Conservation (phyloP, 2,888 invertebrate genomes). For the Athalia rosae region DNA sequence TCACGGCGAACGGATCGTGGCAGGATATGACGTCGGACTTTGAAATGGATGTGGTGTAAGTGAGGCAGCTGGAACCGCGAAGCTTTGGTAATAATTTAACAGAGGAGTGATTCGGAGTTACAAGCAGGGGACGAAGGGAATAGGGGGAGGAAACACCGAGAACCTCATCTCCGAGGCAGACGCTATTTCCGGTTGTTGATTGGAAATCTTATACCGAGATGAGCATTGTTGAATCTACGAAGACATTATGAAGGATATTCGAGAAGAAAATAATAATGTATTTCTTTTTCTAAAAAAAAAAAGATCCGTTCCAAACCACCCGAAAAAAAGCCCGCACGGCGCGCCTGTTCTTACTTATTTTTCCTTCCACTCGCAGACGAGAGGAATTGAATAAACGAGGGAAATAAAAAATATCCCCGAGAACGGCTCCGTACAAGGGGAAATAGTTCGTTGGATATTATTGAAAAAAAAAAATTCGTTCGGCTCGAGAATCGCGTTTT, state of each 20-base stretch:
- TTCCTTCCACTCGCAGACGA: too few species aligned
- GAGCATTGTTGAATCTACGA: slow-evolving; percentile 43
- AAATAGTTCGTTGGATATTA: too few species aligned
- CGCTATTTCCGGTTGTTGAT: slow-evolving; percentile 65
- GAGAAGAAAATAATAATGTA: slow-evolving; percentile 12
- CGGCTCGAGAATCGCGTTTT: too few species aligned
- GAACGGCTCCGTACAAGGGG: too few species aligned
- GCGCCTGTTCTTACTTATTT: too few species aligned
- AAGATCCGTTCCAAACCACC: too few species aligned
- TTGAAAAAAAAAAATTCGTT: too few species aligned
- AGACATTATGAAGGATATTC: slow-evolving; percentile 17
- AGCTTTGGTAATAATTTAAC: slow-evolving; percentile 38
- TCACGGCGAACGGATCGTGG: too few species aligned
- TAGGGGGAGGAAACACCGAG: not conserved
- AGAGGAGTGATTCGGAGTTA: slow-evolving; percentile 27
- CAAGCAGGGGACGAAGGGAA: not conserved
- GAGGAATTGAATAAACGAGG: too few species aligned
- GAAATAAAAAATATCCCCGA: too few species aligned
- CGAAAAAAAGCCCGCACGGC: too few species aligned
- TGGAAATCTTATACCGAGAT: slow-evolving; percentile 58
- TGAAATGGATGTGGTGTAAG: not conserved
- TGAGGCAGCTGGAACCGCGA: not conserved
- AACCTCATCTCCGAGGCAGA: slow-evolving; percentile 66
- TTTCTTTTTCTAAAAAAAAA: not conserved
- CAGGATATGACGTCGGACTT: not conserved